These are phyloP conservation scores for Peromyscus maniculatus DNA, from an alignment of 2,113 vertebrate species.

Conservation along the genomic window DNA sequence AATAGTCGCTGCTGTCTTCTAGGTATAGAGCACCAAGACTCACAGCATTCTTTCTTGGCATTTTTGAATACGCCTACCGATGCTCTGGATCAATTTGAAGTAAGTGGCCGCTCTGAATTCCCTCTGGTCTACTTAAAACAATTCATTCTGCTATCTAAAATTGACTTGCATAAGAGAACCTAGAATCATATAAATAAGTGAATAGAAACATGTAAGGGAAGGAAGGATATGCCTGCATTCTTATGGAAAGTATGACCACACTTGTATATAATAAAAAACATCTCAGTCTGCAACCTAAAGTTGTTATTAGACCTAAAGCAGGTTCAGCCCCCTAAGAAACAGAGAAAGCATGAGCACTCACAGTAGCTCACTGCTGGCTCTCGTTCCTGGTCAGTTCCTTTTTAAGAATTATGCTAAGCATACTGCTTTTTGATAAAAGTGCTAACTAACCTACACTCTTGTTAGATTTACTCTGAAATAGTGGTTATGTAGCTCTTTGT, in stretches of 20 bases:
- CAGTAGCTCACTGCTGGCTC: not conserved
- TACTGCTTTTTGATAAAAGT: not conserved
- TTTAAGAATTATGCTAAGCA: not conserved
- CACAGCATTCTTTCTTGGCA: slow-evolving; percentile 99
- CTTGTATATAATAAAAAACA: slow-evolving; percentile 58
- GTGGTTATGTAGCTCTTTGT: not conserved
- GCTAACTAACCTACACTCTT: not conserved
- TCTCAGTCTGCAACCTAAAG: slow-evolving; percentile 2
- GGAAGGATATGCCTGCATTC: slow-evolving; percentile 23
- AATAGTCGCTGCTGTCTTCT: slow-evolving; percentile 90
- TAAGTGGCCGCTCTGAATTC: slow-evolving; percentile 88
- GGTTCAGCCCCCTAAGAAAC: not conserved
- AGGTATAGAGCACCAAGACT: slow-evolving; percentile 99
- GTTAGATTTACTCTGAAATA: not conserved
- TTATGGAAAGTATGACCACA: slow-evolving; percentile 1
- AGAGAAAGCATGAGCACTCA: not conserved
- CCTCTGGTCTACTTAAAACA: not conserved
- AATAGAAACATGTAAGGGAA: not conserved
- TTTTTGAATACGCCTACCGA: slow-evolving; percentile 98
- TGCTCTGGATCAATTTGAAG: slow-evolving; percentile 97
- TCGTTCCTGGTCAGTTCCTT: not conserved
- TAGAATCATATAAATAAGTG: not conserved
- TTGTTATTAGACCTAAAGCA: slow-evolving; percentile 28
- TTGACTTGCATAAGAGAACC: slow-evolving; percentile 18
- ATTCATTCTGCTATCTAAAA: slow-evolving; percentile 29